Evolutionary conservation across 1,140 invertebrate genomes (phyloP), one percentile per base, ranked within the genome.

Genomic region (Lerema accius): DNA sequence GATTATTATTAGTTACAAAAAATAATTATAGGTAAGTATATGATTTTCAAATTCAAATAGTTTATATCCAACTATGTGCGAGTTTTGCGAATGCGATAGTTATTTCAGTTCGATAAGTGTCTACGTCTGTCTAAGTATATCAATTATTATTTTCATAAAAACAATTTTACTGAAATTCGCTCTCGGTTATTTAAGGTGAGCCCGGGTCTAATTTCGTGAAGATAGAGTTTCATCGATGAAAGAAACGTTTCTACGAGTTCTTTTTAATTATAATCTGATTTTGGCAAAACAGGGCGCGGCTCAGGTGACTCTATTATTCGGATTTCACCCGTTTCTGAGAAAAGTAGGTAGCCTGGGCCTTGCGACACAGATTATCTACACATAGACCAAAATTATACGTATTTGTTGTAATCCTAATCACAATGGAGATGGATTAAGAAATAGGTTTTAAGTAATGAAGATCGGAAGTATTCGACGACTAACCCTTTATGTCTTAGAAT

Each of bases 221-320:
- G 76, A 82, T 83, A 80, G 78, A 84, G 73, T 86, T 86, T 84
- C 83, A 73, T 75, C 59, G 67, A 66, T 69, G 74, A 62, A 71
- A 67, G 67, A 71, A 59, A 65, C 62, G 71, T 79, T 84, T 83
- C 73, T 84, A 83, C 61, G 84, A 82, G 71, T 86, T 86, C 78
- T 84, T 84, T 80, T 82, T 78, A 78, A 83, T 77, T 74, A 71
- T 71, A 72, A 69, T 63, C 69, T 68, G 71, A 67, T 69, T 70
- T 77, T 60, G 39, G 55, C 74, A 74, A 77, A 81, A 67, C 72
- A 69, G 67, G 59, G 59, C 66, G 61, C 59, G 67, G 69, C 63
- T 74, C 76, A 58, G 51, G 65, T 78, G 68, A 69, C 67, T 40
- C 53, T 69, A 67, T 67, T 69, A 69, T 71, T 68, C 15, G 42